Base-by-base conservation (phyloP, 2,113 vertebrate genomes). In the Phrynocephalus versicolor region DNA sequence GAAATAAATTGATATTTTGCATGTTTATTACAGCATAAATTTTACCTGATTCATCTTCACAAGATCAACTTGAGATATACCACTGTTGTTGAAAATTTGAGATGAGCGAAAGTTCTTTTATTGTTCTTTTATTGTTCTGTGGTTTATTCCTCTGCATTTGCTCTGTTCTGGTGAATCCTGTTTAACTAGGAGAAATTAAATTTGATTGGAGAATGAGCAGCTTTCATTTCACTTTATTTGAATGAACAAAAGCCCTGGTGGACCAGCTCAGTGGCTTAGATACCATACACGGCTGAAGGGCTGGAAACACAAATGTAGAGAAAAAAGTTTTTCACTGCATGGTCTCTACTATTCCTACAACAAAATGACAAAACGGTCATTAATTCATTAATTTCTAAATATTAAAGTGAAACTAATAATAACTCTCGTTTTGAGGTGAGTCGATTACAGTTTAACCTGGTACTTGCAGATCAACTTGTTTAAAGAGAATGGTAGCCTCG, bases 1-100 rank as follows among this genome's bases (percentile, higher is more conserved):
- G 51, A 78, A 67, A 91, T 86, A 86, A 88, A 77, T 35, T 70
- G 67, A 60, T 67, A 81, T 87, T 87, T 87, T 86, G 8, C 65
- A 41, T 65, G 81, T 62, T 72, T 87, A 70, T 39, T 65, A 60
- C 33, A 80, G 41, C 27, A 55, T 57, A 3, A 69, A 84, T 81
- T 18, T 51, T 79, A 78, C 30, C 10, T 57, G 23, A 39, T 39
- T 78, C 45, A 70, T 58, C 45, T 85, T 85, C 74, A 51, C 39
- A 67, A 45, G 37, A 60, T 3, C 16, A 23, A 21, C 45, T 25
- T 51, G 8, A 57, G 64, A 60, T 23, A 45, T 2, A 69, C 1
- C 41, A 55, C 73, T 30, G 57, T 76, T 77, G 45, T 69, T n/a
- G 79, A 27, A 70, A 33, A 55, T 65, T 51, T 65, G 41, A 16